A percentile compares a stretch with the other conserved stretches of the same genome.
Conservation (phyloP, 2,888 invertebrate genomes). For the Ferrisia virgata region DNA sequence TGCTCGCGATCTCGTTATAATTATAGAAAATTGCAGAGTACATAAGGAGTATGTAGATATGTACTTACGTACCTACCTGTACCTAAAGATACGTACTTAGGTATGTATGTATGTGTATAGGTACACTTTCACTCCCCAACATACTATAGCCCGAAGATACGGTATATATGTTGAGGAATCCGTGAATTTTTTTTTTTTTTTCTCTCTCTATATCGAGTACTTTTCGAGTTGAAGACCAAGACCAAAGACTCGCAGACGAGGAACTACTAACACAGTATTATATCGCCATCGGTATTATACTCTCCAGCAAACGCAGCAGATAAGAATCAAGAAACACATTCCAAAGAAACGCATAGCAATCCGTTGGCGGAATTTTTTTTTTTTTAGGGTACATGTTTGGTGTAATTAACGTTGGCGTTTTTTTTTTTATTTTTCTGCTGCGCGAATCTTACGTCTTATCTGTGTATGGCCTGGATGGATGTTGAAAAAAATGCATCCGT, state of each 20-base stretch:
- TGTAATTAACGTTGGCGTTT: too few species aligned
- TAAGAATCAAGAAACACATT: background rate
- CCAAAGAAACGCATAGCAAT: background rate
- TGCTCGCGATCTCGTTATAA: background rate
- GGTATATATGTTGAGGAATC: background rate
- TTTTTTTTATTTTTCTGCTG: too few species aligned
- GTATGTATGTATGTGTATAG: too few species aligned
- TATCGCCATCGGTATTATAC: background rate
- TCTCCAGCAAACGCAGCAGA: background rate
- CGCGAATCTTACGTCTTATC: too few species aligned
- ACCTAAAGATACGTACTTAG: too few species aligned
- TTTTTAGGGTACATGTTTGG: too few species aligned
- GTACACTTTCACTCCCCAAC: background rate
- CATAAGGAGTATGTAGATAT: background rate
- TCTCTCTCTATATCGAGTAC: background rate
- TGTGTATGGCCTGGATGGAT: too few species aligned
- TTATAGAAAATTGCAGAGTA: slow-evolving; percentile 10
- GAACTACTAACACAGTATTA: background rate
- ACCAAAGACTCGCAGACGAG: too few species aligned
- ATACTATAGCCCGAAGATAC: background rate
- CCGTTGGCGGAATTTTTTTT: background rate
- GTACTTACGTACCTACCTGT: too few species aligned
- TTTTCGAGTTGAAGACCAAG: background rate
- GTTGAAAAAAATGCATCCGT: too few species aligned
- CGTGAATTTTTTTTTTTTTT: background rate